phyloP scores from a whole-genome alignment of 2,113 vertebrate species.

The Athene cunicularia region DNA sequence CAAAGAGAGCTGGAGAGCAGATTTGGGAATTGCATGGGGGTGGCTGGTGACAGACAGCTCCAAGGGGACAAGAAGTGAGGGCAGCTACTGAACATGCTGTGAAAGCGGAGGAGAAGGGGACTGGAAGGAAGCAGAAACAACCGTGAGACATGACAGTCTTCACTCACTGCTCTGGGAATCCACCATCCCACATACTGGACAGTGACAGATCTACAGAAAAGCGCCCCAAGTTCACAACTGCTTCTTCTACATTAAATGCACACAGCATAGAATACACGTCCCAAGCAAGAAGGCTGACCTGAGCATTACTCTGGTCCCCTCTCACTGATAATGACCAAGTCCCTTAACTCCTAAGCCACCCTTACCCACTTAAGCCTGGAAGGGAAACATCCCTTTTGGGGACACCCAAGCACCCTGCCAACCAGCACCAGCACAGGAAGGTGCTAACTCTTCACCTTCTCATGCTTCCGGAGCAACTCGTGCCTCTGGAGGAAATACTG shows the following conservation, averaged over 20 bases:
- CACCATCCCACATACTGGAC: background rate
- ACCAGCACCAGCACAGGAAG: accelerated
- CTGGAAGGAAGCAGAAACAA: background rate
- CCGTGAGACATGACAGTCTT: background rate
- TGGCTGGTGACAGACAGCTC: background rate
- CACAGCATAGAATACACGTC: accelerated
- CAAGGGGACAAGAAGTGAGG: background rate
- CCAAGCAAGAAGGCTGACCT: background rate
- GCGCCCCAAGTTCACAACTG: background rate
- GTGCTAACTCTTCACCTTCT: slow-evolving; percentile 83
- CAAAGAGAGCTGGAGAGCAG: background rate
- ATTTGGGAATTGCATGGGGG: accelerated
- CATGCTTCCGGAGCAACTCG: slow-evolving; percentile 91
- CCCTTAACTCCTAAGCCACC: background rate
- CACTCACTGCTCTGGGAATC: background rate
- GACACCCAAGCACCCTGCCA: background rate
- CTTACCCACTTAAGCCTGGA: background rate
- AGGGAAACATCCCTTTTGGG: background rate
- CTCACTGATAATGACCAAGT: background rate
- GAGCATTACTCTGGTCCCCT: background rate
- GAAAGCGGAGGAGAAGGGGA: background rate
- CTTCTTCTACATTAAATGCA: background rate
- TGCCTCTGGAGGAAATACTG: slow-evolving; percentile 97
- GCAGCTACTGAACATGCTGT: background rate
- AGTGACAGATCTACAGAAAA: background rate